These are phyloP conservation scores for Trichopoda pennipes DNA, from an alignment of 2,888 invertebrate genomes.

Conservation along the genomic window DNA sequence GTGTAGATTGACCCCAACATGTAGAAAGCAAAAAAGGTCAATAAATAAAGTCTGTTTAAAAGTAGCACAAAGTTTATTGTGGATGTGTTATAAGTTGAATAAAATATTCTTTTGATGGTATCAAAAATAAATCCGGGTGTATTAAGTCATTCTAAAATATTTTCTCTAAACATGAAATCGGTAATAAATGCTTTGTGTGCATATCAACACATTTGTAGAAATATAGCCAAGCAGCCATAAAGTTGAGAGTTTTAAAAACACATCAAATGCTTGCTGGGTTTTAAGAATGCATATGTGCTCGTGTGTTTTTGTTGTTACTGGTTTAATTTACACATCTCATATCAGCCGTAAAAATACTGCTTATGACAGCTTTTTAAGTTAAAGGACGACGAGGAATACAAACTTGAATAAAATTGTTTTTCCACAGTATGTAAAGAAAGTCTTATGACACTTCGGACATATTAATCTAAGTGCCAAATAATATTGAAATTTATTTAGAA, in stretches of 20 bases:
- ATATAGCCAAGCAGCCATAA: too few relatives aligned
- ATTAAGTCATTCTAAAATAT: background rate
- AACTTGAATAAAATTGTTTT: constrained; percentile 10
- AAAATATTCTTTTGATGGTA: too few relatives aligned
- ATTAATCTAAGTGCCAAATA: too few relatives aligned
- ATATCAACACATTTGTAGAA: background rate
- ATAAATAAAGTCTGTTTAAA: too few relatives aligned
- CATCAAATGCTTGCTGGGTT: background rate
- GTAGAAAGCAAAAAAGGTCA: too few relatives aligned
- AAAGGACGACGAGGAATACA: constrained; percentile 57
- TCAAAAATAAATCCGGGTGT: too few relatives aligned
- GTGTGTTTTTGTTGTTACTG: background rate
- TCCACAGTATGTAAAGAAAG: background rate
- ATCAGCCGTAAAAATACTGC: constrained; percentile 58
- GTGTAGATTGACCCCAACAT: too few relatives aligned
- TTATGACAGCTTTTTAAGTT: constrained; percentile 63
- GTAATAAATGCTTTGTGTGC: constrained; percentile 14
- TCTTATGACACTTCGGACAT: background rate
- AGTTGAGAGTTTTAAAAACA: too few relatives aligned
- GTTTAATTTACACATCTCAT: constrained; percentile 31
- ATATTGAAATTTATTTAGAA: too few relatives aligned
- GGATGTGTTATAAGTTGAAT: too few relatives aligned
- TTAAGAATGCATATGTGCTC: too few relatives aligned
- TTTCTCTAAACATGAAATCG: constrained; percentile 16
- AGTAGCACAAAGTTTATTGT: too few relatives aligned